Conservation (phyloP, 2,797 vertebrate genomes). For the Pempheris klunzingeri region DNA sequence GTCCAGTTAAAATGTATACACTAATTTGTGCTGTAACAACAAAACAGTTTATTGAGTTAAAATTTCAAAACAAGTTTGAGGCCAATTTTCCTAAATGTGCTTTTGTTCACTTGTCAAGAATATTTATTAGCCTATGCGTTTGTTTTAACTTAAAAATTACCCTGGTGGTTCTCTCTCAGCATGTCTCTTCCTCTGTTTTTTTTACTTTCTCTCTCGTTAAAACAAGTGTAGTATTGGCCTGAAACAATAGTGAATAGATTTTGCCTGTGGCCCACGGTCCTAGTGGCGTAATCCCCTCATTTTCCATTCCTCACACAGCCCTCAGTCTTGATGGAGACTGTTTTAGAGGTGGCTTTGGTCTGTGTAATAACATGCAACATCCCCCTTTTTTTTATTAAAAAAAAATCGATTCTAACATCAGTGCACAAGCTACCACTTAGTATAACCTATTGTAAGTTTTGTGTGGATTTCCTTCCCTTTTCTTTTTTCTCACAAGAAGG, state of each 20-base stretch:
- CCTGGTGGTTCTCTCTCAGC: conserved; percentile 32
- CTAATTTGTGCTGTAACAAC: conserved; percentile 1
- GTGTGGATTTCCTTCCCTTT: conserved; percentile 39
- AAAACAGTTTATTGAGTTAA: conserved; percentile 6
- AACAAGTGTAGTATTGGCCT: conserved; percentile 59
- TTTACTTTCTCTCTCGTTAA: conserved; percentile 24
- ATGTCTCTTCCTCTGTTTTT: conserved; percentile 49
- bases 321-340: conserved; percentile 69
- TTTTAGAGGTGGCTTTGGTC: conserved; percentile 76
- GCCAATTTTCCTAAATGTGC: conserved; percentile 18
- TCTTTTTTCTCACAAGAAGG: conserved; percentile 65
- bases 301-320: conserved; percentile 76
- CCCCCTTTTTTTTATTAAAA: conserved; percentile 58
- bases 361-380: conserved; percentile 72
- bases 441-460: conserved; percentile 67
- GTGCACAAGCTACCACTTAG: conserved; percentile 67
- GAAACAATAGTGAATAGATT: conserved; percentile 71
- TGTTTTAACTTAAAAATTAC: conserved; percentile 29
- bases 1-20: conserved; percentile 6
- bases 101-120: conserved; percentile 29
- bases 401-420: conserved; percentile 73
- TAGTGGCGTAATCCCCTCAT: conserved; percentile 76
- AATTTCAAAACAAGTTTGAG: conserved; percentile 15
- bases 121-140: conserved; percentile 39
- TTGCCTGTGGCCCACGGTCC: conserved; percentile 54